Evolutionary conservation across 1,140 invertebrate genomes (phyloP).

Genomic region (Euglossa dilemma): DNA sequence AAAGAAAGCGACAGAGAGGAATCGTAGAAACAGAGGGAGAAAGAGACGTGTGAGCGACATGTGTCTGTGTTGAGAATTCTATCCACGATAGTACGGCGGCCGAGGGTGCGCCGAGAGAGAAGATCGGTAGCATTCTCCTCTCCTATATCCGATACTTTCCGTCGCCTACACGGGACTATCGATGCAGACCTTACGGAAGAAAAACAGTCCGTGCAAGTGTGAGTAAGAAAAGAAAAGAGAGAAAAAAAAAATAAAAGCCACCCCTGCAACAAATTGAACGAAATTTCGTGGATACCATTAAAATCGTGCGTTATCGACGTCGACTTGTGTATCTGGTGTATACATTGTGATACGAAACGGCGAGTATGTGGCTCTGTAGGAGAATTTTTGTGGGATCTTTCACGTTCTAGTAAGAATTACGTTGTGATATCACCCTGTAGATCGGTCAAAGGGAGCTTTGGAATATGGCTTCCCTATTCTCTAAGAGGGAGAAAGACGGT

Average conservation of each 20-base stretch:
- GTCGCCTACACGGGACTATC: constrained; percentile 70
- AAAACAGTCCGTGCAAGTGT: constrained; percentile 94
- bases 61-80: constrained; percentile 65
- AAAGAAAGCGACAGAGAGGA: constrained; percentile 15
- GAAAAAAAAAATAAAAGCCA: background rate
- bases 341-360: constrained; percentile 30
- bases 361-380: background rate
- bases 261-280: constrained; percentile 5
- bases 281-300: constrained; percentile 8
- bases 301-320: constrained; percentile 21
- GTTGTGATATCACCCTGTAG: constrained; percentile 50
- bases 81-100: constrained; percentile 57
- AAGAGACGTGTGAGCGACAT: constrained; percentile 57
- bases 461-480: constrained; percentile 62
- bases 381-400: background rate
- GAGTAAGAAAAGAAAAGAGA: constrained; percentile 82
- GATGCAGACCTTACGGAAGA: constrained; percentile 94
- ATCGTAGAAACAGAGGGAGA: constrained; percentile 37
- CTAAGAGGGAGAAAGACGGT: constrained; percentile 21
- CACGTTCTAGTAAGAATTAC: constrained; percentile 3
- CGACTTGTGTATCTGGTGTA: constrained; percentile 11
- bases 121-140: constrained; percentile 44
- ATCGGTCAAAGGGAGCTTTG: constrained; percentile 43
- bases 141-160: constrained; percentile 49
- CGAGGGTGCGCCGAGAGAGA: constrained; percentile 56